These are phyloP conservation scores for Pheosia gnoma DNA, from an alignment of 2,888 invertebrate species.

Conservation along the genomic window DNA sequence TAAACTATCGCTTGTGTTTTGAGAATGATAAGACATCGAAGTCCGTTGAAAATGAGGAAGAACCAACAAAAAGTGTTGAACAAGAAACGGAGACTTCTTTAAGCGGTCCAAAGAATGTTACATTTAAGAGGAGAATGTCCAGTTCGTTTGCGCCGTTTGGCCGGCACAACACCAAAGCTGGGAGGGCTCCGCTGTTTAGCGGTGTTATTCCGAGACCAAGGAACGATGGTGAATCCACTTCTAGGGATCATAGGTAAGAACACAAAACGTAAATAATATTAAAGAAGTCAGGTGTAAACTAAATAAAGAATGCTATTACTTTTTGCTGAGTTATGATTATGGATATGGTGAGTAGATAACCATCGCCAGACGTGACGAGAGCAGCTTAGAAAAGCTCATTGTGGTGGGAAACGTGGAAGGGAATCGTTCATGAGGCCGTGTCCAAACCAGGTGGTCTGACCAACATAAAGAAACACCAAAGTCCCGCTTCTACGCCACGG, in stretches of 20 bases:
- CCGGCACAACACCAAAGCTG: conserved; percentile 54
- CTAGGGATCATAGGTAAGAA: conserved; percentile 69
- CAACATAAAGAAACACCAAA: too few relatives aligned
- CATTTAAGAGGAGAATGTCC: conserved; percentile 61
- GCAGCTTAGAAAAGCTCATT: too few relatives aligned
- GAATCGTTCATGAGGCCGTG: too few relatives aligned
- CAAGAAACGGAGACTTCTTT: conserved; percentile 73
- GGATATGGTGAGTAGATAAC: too few relatives aligned
- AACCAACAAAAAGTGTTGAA: conserved; percentile 61
- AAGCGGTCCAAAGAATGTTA: conserved; percentile 62
- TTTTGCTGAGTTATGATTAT: too few relatives aligned
- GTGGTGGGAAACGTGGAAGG: too few relatives aligned
- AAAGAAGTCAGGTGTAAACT: too few relatives aligned
- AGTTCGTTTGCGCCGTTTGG: conserved; percentile 73
- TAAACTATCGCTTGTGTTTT: conserved; percentile 79
- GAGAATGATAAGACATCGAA: conserved; percentile 66
- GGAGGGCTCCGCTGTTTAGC: conserved; percentile 62
- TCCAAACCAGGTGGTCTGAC: too few relatives aligned
- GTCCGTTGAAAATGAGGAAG: conserved; percentile 60
- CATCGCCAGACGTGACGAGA: too few relatives aligned
- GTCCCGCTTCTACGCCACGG: too few relatives aligned
- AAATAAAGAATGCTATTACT: too few relatives aligned
- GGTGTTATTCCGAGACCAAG: conserved; percentile 67
- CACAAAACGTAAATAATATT: too few relatives aligned
- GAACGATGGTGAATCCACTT: conserved; percentile 57